Base-by-base conservation (phyloP, 2,888 invertebrate genomes). In the Bembecia ichneumoniformis region DNA sequence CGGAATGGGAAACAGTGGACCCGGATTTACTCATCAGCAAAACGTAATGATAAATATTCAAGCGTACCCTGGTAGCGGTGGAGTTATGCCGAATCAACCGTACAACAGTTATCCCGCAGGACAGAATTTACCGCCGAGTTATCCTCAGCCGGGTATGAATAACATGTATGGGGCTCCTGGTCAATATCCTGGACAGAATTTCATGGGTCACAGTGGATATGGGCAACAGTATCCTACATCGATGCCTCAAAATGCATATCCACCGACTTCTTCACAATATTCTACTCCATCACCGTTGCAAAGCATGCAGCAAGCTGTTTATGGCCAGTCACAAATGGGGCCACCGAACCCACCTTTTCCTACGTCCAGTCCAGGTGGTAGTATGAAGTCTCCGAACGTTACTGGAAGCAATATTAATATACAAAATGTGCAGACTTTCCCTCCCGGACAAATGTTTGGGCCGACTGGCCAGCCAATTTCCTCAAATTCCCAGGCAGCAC, bases 21-120 rank as follows among this genome's bases (percentile, higher is more conserved):
- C 79, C 16, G 78, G 78, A 1, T 87, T 82, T 47, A 87, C 90
- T 49, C 90, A 90, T 60, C 91, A 91, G 62, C 91, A 91, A 63
- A 90, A 90, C 63, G 90, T 91, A 2, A 84, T 90, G 75, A 90
- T 91, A 47, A 91, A 91, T 58, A 90, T 90, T 34, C 90, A 91
- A 63, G 90, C 90, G 47, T 90, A 90, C 59, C 90, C 90, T 3
- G 89, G 89, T 34, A 77, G 71, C 3, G 79, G 83, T 28, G 88
- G 88, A 11, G 77, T 78, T 40, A 83, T 88, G 74, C 80, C 83
- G 11, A 82, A 82, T 1, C 88, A 82, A 16, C 71, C 82, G 20
- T 89, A 89, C 59, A 83, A 77, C 46, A 47, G 74, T 2, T 86
- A 83, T 54, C 71, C 71, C 9, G 63, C 77, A 14, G 72, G 70